Percentiles rank a stretch among this genome's conserved stretches.
Evolutionary conservation across 2,113 vertebrate species (phyloP).

Genomic region (Hystrix brachyura): DNA sequence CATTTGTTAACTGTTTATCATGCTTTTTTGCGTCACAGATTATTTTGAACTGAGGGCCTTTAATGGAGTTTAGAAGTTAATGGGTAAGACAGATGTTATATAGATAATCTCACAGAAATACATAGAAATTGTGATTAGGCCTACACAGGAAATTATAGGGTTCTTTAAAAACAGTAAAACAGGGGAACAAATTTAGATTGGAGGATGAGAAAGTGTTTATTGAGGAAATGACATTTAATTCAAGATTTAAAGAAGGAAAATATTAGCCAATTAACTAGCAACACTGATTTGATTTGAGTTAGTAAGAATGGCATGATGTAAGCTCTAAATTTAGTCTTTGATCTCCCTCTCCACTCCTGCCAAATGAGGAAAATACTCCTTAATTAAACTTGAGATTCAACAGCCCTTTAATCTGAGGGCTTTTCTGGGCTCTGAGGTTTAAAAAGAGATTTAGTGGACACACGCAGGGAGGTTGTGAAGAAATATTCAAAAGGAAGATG

Average conservation of each 20-base stretch:
- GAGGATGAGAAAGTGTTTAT: not conserved
- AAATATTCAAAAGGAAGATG: not conserved
- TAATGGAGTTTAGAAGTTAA: not conserved
- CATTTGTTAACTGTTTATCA: not conserved
- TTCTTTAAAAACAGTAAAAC: constrained; percentile 34
- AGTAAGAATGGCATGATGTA: constrained; percentile 2
- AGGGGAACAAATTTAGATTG: not conserved
- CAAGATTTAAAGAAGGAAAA: constrained; percentile 11
- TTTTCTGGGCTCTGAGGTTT: not conserved
- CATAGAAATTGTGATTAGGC: not conserved
- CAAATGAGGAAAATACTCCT: constrained; percentile 16
- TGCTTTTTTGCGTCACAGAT: not conserved
- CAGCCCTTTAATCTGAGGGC: not conserved
- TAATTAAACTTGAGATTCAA: constrained; percentile 45
- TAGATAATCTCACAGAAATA: not conserved
- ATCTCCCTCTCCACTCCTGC: not conserved
- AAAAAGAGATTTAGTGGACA: not conserved
- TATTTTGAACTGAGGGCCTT: not conserved
- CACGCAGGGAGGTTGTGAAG: not conserved
- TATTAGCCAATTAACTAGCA: constrained; percentile 1
- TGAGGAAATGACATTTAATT: constrained; percentile 37
- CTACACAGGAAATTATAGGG: not conserved
- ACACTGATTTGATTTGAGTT: not conserved
- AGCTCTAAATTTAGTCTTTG: constrained; percentile 40
- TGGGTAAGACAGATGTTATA: not conserved